Evolutionary conservation across 2,113 vertebrate genomes (phyloP), one percentile per base, ranked within the genome.

Genomic region (Sphaerodactylus townsendi): DNA sequence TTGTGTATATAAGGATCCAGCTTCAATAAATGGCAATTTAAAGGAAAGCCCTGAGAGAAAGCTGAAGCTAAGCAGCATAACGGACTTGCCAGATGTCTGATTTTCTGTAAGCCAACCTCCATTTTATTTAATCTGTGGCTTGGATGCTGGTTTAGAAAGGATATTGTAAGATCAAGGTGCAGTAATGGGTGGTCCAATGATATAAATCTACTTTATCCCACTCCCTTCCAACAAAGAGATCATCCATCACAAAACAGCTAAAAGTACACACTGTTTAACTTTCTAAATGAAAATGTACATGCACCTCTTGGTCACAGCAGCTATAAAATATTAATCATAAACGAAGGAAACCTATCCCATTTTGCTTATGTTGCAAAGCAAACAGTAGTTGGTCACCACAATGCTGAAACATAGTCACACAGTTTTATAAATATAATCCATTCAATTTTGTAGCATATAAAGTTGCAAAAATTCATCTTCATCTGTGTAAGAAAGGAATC

Each of bases 361-460:
- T 78, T 72, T 68, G 68, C 74, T 19, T 56, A 84, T 79, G 83
- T 39, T 84, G 85, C 89, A 88, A 85, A 72, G 50, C 75, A 56
- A 62, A n/a, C 15, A 35, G n/a, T 14, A 41, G 28, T 81, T 85
- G 78, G 76, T 85, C 90, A 90, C 90, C 82, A 89, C 86, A 91
- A 90, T 86, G 74, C 79, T 89, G 90, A 88, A 92, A 92, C 92
- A 87, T 80, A 88, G 90, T 88, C 77, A 82, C 70, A 87, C 86
- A 87, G 41, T 81, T 87, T 71, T 93, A 94, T 91, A 94, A 93
- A 93, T 93, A 91, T 94, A 95, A 83, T 88, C 75, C 21, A 84
- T 76, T 91, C 75, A 89, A 88, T 89, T 90, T 50, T 91, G 87
- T 87, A 87, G 86, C 46, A 77, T 84, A 85, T 78, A 85, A 62